phyloP scores from a whole-genome alignment of 2,113 vertebrate genomes.

The Myiagra hebetior region DNA sequence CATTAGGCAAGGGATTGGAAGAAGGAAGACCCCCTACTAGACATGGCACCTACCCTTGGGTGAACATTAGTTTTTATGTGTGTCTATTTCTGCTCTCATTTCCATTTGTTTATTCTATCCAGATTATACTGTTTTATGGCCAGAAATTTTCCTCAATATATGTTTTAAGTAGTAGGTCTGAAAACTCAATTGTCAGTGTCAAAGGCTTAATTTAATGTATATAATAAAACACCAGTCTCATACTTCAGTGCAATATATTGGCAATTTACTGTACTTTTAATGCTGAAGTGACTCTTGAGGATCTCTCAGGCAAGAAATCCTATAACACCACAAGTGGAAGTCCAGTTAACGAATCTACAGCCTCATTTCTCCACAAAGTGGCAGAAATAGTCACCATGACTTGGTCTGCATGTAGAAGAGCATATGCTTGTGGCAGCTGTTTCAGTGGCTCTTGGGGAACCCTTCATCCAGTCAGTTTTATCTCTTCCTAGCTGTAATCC shows the following conservation, averaged over 20 bases:
- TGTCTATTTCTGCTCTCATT: background rate
- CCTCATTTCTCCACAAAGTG: background rate
- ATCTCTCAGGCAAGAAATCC: background rate
- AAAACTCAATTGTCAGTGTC: background rate
- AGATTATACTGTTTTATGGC: background rate
- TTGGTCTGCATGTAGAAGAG: background rate
- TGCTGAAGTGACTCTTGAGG: background rate
- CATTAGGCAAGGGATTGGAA: background rate
- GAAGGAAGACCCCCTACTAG: background rate
- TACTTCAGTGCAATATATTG: background rate
- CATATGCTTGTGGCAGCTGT: background rate
- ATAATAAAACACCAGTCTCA: background rate
- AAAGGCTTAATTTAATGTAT: background rate
- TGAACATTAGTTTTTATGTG: background rate
- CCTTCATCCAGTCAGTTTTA: background rate
- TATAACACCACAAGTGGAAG: background rate
- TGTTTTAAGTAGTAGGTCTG: background rate
- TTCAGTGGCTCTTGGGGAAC: background rate
- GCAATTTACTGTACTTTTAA: background rate
- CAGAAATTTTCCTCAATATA: background rate
- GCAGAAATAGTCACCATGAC: background rate
- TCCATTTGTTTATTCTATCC: background rate
- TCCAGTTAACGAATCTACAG: background rate
- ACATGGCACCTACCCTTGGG: background rate
- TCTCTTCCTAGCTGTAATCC: background rate